These are phyloP conservation scores for Rutpela maculata DNA, from an alignment of 2,888 invertebrate species.

Conservation along the genomic window DNA sequence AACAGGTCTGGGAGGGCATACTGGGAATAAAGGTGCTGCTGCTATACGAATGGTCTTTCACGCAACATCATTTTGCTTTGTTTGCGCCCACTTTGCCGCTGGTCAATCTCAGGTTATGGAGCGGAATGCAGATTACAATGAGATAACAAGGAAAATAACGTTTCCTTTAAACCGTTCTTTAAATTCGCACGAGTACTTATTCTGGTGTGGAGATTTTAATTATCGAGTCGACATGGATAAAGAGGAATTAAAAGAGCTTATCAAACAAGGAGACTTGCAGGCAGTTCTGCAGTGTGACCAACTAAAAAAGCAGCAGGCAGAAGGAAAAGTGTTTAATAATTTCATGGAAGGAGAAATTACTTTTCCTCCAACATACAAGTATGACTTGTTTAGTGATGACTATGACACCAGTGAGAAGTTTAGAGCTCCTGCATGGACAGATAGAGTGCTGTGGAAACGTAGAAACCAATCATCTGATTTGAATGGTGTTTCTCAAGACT, in stretches of 20 bases:
- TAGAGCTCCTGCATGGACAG: constrained; percentile 98
- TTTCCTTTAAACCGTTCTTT: constrained; percentile 95
- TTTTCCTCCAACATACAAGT: constrained; percentile 98
- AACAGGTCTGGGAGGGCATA: constrained; percentile 98
- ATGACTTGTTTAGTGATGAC: constrained; percentile 98
- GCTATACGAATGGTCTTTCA: constrained; percentile 94
- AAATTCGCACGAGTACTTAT: constrained; percentile 97
- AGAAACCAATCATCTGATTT: constrained; percentile 83
- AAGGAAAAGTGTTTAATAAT: constrained; percentile 91
- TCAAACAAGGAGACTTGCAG: constrained; percentile 84
- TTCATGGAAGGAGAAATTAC: constrained; percentile 94
- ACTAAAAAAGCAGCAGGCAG: constrained; percentile 86
- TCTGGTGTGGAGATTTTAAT: constrained; percentile 99
- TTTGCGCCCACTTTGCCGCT: constrained; percentile 99
- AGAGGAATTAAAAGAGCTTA: constrained; percentile 91
- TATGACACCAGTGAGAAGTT: constrained; percentile 99
- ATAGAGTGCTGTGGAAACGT: constrained; percentile 95
- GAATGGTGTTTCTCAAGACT: constrained; percentile 79
- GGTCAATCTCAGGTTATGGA: constrained; percentile 97
- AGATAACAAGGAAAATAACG: constrained; percentile 92
- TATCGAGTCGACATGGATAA: constrained; percentile 97
- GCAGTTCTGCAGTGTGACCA: constrained; percentile 92
- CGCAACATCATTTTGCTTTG: constrained; percentile 96
- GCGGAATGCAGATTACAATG: constrained; percentile 96
- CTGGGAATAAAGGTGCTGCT: constrained; percentile 84